Conservation (phyloP, 1,140 invertebrate genomes). For the Papilio polyxenes region DNA sequence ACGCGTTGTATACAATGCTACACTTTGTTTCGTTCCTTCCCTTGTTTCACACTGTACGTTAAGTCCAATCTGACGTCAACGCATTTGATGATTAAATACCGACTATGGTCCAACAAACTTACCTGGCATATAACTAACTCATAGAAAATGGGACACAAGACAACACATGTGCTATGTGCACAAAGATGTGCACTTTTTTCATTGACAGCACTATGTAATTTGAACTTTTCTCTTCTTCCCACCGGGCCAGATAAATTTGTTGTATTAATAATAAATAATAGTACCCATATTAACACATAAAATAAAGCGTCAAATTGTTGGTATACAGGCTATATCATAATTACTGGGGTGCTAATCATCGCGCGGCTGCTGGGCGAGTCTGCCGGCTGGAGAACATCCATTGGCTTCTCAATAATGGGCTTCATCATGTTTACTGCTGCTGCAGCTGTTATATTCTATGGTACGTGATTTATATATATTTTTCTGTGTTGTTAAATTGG, state of each 20-base stretch:
- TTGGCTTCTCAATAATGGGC: conserved; percentile 83
- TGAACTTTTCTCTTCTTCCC: too few species aligned
- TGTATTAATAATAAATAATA: too few species aligned
- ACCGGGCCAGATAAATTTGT: too few species aligned
- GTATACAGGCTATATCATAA: conserved; percentile 81
- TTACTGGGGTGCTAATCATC: conserved; percentile 83
- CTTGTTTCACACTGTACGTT: too few species aligned
- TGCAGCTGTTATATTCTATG: conserved; percentile 83
- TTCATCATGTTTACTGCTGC: conserved; percentile 84
- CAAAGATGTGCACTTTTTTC: too few species aligned
- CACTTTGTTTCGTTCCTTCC: neutral
- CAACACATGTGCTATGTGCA: too few species aligned
- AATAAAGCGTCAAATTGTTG: conserved; percentile 1
- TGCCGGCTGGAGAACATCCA: conserved; percentile 84
- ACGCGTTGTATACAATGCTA: neutral
- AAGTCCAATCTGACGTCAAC: too few species aligned
- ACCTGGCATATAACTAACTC: too few species aligned
- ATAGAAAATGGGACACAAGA: too few species aligned
- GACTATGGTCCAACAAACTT: too few species aligned
- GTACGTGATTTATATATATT: conserved; percentile 66
- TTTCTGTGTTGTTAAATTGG: neutral
- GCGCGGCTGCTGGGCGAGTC: conserved; percentile 83
- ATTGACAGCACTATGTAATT: too few species aligned
- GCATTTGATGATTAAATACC: too few species aligned
- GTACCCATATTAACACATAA: neutral